These are phyloP conservation scores for Drosophila tanythrix DNA, from an alignment of 2,888 invertebrate genomes.

Conservation along the genomic window DNA sequence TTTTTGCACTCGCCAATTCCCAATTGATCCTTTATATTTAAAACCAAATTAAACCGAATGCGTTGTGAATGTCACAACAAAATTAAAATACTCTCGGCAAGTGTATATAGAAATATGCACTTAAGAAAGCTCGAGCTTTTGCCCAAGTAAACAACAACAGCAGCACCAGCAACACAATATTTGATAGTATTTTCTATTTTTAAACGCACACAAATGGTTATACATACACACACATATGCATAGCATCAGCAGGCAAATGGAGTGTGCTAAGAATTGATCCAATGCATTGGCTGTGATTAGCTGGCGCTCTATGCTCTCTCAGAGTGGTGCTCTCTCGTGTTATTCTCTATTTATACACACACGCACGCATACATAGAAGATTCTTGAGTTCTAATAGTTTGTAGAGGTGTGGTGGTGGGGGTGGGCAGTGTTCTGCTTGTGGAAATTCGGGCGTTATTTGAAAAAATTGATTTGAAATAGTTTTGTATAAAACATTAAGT, in stretches of 20 bases:
- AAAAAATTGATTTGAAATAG: slow-evolving; percentile 4
- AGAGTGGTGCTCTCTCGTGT: background rate
- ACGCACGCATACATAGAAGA: background rate
- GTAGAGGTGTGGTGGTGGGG: too few relatives aligned
- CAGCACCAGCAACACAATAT: background rate
- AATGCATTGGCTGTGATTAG: background rate
- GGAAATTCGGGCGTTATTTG: slow-evolving; percentile 24
- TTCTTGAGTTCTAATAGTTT: background rate
- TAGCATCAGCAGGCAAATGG: background rate
- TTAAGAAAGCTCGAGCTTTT: background rate
- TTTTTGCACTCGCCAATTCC: background rate
- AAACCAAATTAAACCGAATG: background rate
- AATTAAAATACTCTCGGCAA: background rate
- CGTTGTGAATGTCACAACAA: background rate
- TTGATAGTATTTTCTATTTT: slow-evolving; percentile 22
- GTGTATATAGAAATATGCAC: background rate
- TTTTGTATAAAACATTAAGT: slow-evolving; percentile 3
- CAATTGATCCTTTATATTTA: background rate
- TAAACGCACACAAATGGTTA: slow-evolving; percentile 11
- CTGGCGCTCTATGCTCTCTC: background rate
- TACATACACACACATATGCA: background rate
- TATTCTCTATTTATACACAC: background rate
- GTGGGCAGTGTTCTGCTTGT: background rate
- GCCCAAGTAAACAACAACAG: background rate
- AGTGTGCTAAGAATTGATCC: background rate